Conservation (phyloP, 1,140 invertebrate genomes). For the Drosophila watanabei region DNA sequence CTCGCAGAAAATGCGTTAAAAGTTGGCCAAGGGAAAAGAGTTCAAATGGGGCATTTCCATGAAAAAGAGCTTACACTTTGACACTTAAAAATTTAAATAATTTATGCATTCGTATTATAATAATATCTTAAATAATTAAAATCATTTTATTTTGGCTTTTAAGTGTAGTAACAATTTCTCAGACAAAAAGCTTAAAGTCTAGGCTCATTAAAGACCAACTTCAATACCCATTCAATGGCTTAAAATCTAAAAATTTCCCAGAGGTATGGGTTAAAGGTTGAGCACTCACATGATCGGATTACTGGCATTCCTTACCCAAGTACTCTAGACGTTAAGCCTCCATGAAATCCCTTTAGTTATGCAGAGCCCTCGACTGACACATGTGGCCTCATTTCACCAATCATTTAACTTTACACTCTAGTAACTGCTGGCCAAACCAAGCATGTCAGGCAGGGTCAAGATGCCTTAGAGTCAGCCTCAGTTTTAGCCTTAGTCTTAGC, state of each 20-base stretch:
- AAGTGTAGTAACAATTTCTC: background rate
- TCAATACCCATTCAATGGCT: background rate
- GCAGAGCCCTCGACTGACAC: conserved; percentile 33
- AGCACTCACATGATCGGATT: conserved; percentile 30
- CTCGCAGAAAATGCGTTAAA: conserved; percentile 6
- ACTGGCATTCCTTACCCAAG: conserved; percentile 11
- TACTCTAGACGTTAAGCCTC: conserved; percentile 9
- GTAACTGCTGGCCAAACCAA: conserved; percentile 65
- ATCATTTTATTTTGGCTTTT: background rate
- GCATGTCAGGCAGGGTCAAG: conserved; percentile 78
- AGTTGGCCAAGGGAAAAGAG: conserved; percentile 7
- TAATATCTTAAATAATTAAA: background rate
- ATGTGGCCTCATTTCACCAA: conserved; percentile 76
- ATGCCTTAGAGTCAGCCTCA: background rate
- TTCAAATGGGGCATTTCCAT: background rate
- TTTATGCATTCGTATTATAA: background rate
- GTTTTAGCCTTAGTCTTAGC: background rate
- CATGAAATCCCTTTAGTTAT: conserved; percentile 45
- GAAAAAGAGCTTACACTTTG: background rate
- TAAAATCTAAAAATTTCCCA: background rate
- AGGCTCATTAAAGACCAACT: background rate
- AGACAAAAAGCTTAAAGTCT: background rate
- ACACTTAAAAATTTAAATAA: background rate
- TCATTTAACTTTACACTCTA: conserved; percentile 83
- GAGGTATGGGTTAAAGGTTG: conserved; percentile 4